Percentiles rank a stretch among this genome's conserved stretches.
These are phyloP conservation scores for Tetrapedia diversipes DNA, from an alignment of 2,888 invertebrate species.

Conservation along the genomic window DNA sequence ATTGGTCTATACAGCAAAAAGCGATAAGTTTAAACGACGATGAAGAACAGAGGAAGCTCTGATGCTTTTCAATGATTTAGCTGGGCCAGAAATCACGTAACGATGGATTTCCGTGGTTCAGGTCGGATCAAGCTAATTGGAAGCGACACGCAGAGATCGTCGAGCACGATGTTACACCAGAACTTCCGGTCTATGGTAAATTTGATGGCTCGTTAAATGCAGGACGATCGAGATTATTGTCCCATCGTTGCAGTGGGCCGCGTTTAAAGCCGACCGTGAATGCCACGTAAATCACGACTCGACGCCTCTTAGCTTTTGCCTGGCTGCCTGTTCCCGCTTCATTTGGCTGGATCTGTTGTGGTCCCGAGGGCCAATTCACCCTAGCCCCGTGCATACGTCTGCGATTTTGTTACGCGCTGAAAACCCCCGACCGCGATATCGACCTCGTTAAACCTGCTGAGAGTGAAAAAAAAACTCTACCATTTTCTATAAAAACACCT, in stretches of 20 bases:
- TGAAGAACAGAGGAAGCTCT: too few relatives aligned
- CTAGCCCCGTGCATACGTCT: conserved; percentile 4
- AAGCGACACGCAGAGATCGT: conserved; percentile 22
- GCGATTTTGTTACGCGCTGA: conserved; percentile 1
- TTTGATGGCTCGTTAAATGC: conserved; percentile 45
- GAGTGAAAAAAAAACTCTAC: not conserved
- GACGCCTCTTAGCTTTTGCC: conserved; percentile 29
- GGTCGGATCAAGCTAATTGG: conserved; percentile 44
- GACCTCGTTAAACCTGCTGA: not conserved
- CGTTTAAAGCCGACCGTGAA: conserved; percentile 43
- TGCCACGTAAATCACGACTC: conserved; percentile 39
- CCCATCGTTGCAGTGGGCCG: conserved; percentile 9
- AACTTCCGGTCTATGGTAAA: conserved; percentile 36
- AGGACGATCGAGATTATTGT: conserved; percentile 55
- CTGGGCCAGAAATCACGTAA: conserved; percentile 17
- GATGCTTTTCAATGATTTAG: not conserved
- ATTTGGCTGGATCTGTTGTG: conserved; percentile 30
- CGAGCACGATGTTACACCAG: conserved; percentile 20
- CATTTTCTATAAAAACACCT: not conserved
- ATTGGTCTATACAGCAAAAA: too few relatives aligned
- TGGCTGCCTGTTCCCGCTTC: conserved; percentile 13
- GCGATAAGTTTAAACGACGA: not conserved
- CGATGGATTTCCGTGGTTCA: conserved; percentile 41
- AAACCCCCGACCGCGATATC: not conserved
- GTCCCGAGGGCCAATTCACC: conserved; percentile 16